Conservation (phyloP, 2,113 vertebrate species). For the Synchiropus splendidus region DNA sequence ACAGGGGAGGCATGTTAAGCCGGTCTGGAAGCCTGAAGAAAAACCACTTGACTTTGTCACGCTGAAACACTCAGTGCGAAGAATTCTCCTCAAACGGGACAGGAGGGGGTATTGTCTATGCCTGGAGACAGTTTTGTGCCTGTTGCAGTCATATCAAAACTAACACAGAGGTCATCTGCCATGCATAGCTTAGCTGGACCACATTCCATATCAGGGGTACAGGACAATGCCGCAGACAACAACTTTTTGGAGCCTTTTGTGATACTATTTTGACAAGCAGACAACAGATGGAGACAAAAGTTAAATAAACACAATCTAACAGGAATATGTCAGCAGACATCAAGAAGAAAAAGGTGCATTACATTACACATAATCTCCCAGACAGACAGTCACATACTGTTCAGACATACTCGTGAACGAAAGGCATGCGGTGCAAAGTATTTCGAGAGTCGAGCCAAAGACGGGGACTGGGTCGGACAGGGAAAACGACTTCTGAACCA, state of each 20-base stretch:
- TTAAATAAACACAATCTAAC: slow-evolving; percentile 35
- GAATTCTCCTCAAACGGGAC: neutral
- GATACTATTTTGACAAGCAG: slow-evolving; percentile 28
- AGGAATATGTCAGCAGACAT: slow-evolving; percentile 33
- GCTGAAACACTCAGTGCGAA: slow-evolving; percentile 9
- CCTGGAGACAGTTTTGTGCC: slow-evolving; percentile 17
- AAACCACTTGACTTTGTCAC: slow-evolving; percentile 3
- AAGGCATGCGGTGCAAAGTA: slow-evolving; percentile 49
- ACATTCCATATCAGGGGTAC: slow-evolving; percentile 48
- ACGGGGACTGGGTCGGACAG: slow-evolving; percentile 49
- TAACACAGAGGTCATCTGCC: slow-evolving; percentile 52
- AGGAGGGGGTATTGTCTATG: slow-evolving; percentile 11
- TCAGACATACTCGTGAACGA: slow-evolving; percentile 40
- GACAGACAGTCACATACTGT: slow-evolving; percentile 40
- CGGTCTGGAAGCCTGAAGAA: slow-evolving; percentile 2
- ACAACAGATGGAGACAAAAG: slow-evolving; percentile 47
- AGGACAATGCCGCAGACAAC: slow-evolving; percentile 37
- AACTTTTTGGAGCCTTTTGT: slow-evolving; percentile 24
- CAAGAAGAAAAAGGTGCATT: slow-evolving; percentile 27
- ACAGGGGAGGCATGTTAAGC: slow-evolving; percentile 18
- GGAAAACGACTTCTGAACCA: slow-evolving; percentile 54
- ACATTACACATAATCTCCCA: slow-evolving; percentile 34
- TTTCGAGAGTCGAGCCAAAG: slow-evolving; percentile 44
- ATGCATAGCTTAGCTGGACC: slow-evolving; percentile 56
- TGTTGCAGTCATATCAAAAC: slow-evolving; percentile 39